phyloP scores from a whole-genome alignment of 2,113 vertebrate genomes.

The Peromyscus californicus region DNA sequence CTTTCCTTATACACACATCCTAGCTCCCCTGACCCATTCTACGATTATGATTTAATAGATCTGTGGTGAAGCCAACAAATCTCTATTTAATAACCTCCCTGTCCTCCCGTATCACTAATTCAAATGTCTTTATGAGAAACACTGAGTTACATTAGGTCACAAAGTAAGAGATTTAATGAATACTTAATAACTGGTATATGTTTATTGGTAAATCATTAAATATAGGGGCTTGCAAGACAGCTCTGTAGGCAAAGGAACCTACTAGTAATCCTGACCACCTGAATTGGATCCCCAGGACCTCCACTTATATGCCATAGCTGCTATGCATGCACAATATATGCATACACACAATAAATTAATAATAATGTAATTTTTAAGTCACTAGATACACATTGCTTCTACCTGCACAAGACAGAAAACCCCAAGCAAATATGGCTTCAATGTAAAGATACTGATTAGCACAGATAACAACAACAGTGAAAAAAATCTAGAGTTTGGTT shows the following conservation, averaged over 20 bases:
- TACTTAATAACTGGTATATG: background rate
- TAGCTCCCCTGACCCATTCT: too few species aligned
- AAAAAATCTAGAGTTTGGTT: background rate
- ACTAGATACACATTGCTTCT: background rate
- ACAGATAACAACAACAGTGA: background rate
- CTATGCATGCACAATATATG: background rate
- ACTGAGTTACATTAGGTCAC: background rate
- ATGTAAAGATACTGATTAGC: background rate
- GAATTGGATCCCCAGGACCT: background rate
- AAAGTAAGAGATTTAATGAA: background rate
- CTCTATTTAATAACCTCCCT: background rate
- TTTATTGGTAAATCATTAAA: slow-evolving; percentile 18
- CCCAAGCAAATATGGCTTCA: background rate
- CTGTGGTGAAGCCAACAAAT: background rate
- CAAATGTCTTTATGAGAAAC: slow-evolving; percentile 16
- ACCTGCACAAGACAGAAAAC: background rate
- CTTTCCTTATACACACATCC: background rate
- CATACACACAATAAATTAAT: background rate
- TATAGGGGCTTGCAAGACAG: background rate
- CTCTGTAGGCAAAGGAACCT: background rate
- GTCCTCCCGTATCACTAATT: background rate
- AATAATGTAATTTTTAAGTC: background rate
- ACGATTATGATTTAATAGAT: background rate
- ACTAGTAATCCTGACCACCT: background rate
- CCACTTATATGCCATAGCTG: background rate